Evolutionary conservation across 2,888 invertebrate species (phyloP).

Genomic region (Leptodirus hochenwartii): DNA sequence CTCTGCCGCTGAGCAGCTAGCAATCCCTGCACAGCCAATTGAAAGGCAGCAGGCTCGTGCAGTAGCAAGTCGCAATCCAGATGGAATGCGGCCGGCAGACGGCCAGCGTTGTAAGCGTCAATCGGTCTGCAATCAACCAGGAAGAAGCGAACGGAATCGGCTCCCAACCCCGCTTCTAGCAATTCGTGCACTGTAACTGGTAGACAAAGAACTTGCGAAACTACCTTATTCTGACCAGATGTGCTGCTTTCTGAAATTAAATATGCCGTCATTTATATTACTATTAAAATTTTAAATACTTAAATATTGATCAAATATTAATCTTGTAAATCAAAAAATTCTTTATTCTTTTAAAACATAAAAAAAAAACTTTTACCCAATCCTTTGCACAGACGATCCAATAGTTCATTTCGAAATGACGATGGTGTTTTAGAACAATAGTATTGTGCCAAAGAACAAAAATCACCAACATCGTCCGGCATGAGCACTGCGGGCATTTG

Average conservation of each 20-base stretch:
- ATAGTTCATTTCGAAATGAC: conserved; percentile 73
- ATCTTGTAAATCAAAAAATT: too few relatives aligned
- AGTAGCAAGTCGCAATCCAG: conserved; percentile 94
- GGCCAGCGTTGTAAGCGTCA: conserved; percentile 93
- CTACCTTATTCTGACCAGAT: conserved; percentile 18
- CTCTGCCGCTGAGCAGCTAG: conserved; percentile 79
- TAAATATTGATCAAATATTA: too few relatives aligned
- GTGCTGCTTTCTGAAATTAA: too few relatives aligned
- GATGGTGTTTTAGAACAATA: conserved; percentile 85
- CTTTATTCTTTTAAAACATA: too few relatives aligned
- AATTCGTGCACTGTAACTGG: conserved; percentile 92
- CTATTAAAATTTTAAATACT: too few relatives aligned
- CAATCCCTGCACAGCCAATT: conserved; percentile 83
- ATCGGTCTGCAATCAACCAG: conserved; percentile 93
- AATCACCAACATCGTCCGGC: conserved; percentile 89
- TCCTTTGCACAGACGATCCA: conserved; percentile 37
- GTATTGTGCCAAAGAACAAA: conserved; percentile 92
- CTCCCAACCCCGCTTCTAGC: neutral
- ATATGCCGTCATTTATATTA: too few relatives aligned
- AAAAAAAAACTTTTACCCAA: too few relatives aligned
- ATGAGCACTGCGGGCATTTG: conserved; percentile 75
- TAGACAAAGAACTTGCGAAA: conserved; percentile 79
- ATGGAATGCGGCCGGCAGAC: conserved; percentile 94
- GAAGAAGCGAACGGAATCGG: conserved; percentile 64
- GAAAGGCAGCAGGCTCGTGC: conserved; percentile 88